phyloP scores from a whole-genome alignment of 2,888 invertebrate genomes.

The Odontothrips loti region DNA sequence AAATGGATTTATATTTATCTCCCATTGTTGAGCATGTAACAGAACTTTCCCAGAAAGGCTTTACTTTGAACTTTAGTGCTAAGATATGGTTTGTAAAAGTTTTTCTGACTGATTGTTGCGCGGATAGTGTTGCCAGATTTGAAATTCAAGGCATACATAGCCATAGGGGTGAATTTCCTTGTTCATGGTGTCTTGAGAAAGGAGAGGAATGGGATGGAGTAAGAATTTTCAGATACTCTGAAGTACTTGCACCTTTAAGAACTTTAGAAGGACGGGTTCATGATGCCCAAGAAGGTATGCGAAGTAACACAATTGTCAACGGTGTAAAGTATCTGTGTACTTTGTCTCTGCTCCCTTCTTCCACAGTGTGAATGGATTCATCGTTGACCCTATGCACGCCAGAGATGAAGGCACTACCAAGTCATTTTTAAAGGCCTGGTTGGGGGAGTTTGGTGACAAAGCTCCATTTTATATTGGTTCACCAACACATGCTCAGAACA shows the following conservation, averaged over 20 bases:
- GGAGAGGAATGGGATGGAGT: not conserved
- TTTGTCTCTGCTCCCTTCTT: not conserved
- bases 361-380: not conserved
- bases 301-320: not conserved
- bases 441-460: too few relatives aligned
- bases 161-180: not conserved
- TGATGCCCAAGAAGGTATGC: not conserved
- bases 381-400: not conserved
- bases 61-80: not conserved
- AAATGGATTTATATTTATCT: not conserved
- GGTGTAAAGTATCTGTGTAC: not conserved
- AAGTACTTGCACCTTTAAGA: not conserved
- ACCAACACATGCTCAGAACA: too few relatives aligned
- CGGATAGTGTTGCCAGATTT: not conserved
- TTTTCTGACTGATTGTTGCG: not conserved
- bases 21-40: not conserved
- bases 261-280: not conserved
- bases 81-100: not conserved
- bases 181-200: not conserved
- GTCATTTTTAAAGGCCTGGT: not conserved
- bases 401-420: not conserved
- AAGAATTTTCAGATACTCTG: not conserved
- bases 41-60: not conserved
- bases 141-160: not conserved
- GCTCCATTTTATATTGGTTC: too few relatives aligned